Base-by-base conservation (phyloP, 53 echinoderm and acorn worm genomes). In the Temnopleurus reevesii region DNA sequence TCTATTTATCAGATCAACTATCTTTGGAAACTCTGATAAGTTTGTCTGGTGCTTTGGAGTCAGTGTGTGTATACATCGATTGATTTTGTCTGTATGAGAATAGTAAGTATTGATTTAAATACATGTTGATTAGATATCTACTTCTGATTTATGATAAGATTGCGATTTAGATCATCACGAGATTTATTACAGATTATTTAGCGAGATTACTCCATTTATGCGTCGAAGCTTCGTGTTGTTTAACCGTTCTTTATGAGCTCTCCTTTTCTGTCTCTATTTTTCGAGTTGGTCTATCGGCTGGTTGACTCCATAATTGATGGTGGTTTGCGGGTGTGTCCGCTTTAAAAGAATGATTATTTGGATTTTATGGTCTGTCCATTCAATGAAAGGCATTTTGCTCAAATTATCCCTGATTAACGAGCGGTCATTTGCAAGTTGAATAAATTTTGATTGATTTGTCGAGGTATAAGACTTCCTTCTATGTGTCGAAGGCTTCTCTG, bases 281-380 rank as follows among this genome's bases (percentile, higher is more conserved):
- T 1, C 0, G 41, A 41, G n/a, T 41, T 12, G 7, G 71, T 41
- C 41, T 8, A 71, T 41, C 41, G 71, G 71, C 36, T 71, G 71
- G 41, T 43, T 41, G 41, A 17, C 1, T 71, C 7, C 34, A 21
- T 71, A 71, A 71, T 71, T 71, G 71, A n/a, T 1, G 41, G 41
- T 71, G 71, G 41, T 8, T 71, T 41, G 41, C 71, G 71, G 43
- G 71, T 71, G 71, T 38, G 38, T n/a, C 23, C 36, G 41, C n/a
- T 71, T 71, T 19, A 71, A 71, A 71, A 71, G 71, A 71, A 64
- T 43, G 34, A 71, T 71, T 71, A 43, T 38, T 43, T 71, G 71
- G 71, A n/a, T 43, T 71, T 71, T 34, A 43, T 41, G 71, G 21
- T 21, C 41, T 2, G 71, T 71, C 43, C 23, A 12, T 43, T 71